A percentile compares a stretch with the other conserved stretches of the same genome.
These are phyloP conservation scores for Drymonia ruficornis DNA, from an alignment of 2,888 invertebrate genomes.

Conservation along the genomic window DNA sequence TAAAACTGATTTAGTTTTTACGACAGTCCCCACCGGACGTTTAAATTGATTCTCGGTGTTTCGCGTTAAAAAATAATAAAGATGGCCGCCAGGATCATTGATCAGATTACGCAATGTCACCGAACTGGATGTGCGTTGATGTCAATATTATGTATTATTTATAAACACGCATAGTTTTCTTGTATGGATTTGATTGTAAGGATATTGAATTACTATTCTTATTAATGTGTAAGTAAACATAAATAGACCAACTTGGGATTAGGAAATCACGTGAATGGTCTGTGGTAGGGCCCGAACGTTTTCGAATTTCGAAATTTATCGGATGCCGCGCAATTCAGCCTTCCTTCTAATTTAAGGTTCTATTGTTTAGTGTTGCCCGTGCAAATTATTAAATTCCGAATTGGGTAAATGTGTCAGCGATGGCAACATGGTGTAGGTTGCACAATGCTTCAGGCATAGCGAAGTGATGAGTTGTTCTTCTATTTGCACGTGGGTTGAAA, in stretches of 20 bases:
- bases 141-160: conserved; percentile 73
- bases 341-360: conserved; percentile 69
- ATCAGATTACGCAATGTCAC: conserved; percentile 81
- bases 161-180: conserved; percentile 48
- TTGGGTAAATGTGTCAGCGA: conserved; percentile 74
- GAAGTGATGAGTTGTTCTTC: conserved; percentile 64
- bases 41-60: conserved; percentile 72
- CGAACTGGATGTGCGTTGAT: conserved; percentile 74
- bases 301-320: conserved; percentile 55
- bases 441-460: conserved; percentile 66
- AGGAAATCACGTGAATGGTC: neutral
- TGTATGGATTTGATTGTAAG: conserved; percentile 38
- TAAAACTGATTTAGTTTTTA: conserved; percentile 56
- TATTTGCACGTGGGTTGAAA: conserved; percentile 67
- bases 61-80: conserved; percentile 58
- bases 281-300: conserved; percentile 1
- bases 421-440: conserved; percentile 62
- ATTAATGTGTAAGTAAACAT: conserved; percentile 26
- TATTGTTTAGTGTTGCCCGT: conserved; percentile 69
- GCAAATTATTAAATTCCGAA: conserved; percentile 71
- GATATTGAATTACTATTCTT: conserved; percentile 27
- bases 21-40: conserved; percentile 60
- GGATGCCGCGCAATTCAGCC: conserved; percentile 52
- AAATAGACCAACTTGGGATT: neutral
- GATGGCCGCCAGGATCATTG: conserved; percentile 73